These are phyloP conservation scores for Gymnogyps californianus DNA, from an alignment of 2,113 vertebrate genomes.

Conservation along the genomic window DNA sequence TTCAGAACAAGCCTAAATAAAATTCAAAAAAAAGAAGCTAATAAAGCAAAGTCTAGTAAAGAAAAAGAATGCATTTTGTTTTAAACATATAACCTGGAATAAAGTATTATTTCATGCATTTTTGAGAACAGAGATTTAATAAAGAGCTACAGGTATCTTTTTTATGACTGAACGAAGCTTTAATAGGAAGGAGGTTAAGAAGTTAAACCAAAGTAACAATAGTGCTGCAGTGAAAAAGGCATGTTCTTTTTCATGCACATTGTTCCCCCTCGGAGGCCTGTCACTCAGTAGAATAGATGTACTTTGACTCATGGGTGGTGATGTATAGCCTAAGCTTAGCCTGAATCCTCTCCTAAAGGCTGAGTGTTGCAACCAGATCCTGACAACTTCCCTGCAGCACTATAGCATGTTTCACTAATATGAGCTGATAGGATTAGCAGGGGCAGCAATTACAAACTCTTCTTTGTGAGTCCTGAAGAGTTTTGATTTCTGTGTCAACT, in stretches of 20 bases:
- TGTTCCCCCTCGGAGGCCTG: constrained; percentile 64
- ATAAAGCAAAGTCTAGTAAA: not conserved
- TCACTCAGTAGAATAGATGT: constrained; percentile 70
- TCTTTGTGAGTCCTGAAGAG: constrained; percentile 45
- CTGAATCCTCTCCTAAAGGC: constrained; percentile 67
- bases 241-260: constrained; percentile 66
- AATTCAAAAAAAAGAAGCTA: not conserved
- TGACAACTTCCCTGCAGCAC: constrained; percentile 53
- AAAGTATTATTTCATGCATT: not conserved
- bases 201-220: constrained; percentile 74
- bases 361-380: constrained; percentile 61
- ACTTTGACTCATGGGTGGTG: constrained; percentile 76
- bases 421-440: constrained; percentile 69
- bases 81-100: not conserved
- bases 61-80: not conserved
- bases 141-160: constrained; percentile 1
- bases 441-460: constrained; percentile 72
- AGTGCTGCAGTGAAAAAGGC: constrained; percentile 49
- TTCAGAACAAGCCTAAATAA: not conserved
- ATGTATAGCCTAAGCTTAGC: constrained; percentile 65
- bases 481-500: constrained; percentile 64
- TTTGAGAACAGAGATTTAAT: not conserved
- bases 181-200: constrained; percentile 71
- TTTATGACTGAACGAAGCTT: constrained; percentile 32
- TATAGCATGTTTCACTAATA: constrained; percentile 45